These are phyloP conservation scores for Orthosia incerta DNA, from an alignment of 2,888 invertebrate genomes.

Conservation along the genomic window DNA sequence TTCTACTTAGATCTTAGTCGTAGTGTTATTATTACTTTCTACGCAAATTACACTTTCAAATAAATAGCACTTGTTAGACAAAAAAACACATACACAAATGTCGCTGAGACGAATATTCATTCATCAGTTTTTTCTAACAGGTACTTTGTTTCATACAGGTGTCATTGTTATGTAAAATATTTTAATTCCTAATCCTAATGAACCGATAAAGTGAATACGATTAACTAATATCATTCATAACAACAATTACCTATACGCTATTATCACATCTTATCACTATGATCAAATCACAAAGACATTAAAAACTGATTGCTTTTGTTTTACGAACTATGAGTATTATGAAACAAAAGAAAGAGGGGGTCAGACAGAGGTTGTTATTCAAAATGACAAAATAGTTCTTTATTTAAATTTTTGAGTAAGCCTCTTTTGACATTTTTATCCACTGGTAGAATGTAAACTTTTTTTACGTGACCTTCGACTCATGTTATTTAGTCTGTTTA, in stretches of 20 bases:
- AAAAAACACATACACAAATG: too few species aligned
- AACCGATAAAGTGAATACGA: slow-evolving; percentile 15
- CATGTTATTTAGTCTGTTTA: too few species aligned
- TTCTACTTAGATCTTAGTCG: too few species aligned
- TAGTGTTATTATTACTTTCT: too few species aligned
- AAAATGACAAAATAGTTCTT: neutral
- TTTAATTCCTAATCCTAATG: neutral
- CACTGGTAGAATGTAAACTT: too few species aligned
- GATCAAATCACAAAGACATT: neutral
- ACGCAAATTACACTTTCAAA: neutral
- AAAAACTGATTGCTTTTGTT: slow-evolving; percentile 8
- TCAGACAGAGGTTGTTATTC: too few species aligned
- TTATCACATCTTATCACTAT: slow-evolving; percentile 7
- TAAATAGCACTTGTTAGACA: too few species aligned
- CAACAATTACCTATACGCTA: neutral
- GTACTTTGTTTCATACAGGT: neutral
- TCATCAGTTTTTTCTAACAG: neutral
- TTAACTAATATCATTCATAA: slow-evolving; percentile 23
- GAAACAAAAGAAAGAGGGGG: neutral
- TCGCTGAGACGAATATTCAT: too few species aligned
- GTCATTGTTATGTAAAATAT: neutral
- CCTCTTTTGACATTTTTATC: too few species aligned
- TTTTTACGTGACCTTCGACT: too few species aligned
- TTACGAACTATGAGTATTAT: too few species aligned
- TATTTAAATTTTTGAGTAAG: neutral